These are phyloP conservation scores for Meganola albula DNA, from an alignment of 2,888 invertebrate genomes.

Conservation along the genomic window DNA sequence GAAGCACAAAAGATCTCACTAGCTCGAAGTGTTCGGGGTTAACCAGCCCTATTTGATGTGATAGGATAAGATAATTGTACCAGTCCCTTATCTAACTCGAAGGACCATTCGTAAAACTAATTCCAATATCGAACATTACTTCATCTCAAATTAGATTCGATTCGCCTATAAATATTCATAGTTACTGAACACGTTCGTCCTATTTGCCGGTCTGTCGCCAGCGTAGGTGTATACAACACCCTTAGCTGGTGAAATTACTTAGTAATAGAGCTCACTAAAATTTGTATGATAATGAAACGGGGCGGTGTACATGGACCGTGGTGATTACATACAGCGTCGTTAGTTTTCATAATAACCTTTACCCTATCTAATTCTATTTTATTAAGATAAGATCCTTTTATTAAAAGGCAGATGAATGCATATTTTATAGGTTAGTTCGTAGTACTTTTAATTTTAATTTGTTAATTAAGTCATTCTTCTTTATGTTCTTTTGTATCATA, in stretches of 20 bases:
- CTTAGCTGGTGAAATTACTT: constrained; percentile 65
- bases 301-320: constrained; percentile 29
- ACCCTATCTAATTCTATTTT: too few relatives aligned
- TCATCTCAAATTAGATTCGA: constrained; percentile 48
- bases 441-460: too few relatives aligned
- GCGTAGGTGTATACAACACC: constrained; percentile 43
- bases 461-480: too few relatives aligned
- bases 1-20: too few relatives aligned
- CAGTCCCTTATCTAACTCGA: too few relatives aligned
- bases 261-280: constrained; percentile 57
- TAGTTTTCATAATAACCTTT: constrained; percentile 11
- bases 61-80: too few relatives aligned
- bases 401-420: too few relatives aligned
- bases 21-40: too few relatives aligned
- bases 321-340: constrained; percentile 35
- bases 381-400: too few relatives aligned
- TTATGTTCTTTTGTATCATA: too few relatives aligned
- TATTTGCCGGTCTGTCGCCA: constrained; percentile 65
- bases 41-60: too few relatives aligned
- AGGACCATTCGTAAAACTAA: constrained; percentile 28
- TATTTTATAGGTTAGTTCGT: too few relatives aligned
- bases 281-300: constrained; percentile 58
- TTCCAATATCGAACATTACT: constrained; percentile 27
- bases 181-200: constrained; percentile 47
- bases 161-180: constrained; percentile 60